phyloP scores from a whole-genome alignment of 2,113 vertebrate genomes.

The Xiphias gladius region DNA sequence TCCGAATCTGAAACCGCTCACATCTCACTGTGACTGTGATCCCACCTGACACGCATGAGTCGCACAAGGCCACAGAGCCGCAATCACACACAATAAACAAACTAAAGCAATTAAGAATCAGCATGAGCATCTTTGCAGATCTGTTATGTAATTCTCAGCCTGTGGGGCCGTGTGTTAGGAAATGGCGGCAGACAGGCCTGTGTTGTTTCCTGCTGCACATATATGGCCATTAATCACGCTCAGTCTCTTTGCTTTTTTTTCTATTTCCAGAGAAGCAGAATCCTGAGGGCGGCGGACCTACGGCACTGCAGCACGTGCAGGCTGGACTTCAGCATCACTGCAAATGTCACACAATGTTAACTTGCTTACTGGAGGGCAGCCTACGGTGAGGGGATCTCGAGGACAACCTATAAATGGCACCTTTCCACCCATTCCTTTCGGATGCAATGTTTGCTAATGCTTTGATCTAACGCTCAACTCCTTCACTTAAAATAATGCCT shows the following conservation, averaged over 20 bases:
- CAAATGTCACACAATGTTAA: slow-evolving; percentile 80
- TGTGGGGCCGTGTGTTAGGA: slow-evolving; percentile 59
- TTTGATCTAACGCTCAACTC: slow-evolving; percentile 20
- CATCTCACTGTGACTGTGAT: slow-evolving; percentile 34
- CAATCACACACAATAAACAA: slow-evolving; percentile 33
- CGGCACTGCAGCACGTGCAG: slow-evolving; percentile 65
- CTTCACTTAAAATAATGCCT: slow-evolving; percentile 5
- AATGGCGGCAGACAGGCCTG: slow-evolving; percentile 74
- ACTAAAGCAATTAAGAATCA: slow-evolving; percentile 68
- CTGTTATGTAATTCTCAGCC: slow-evolving; percentile 74
- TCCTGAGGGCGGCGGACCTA: slow-evolving; percentile 66
- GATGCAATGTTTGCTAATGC: slow-evolving; percentile 12
- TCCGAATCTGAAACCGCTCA: slow-evolving; percentile 36
- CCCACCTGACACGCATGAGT: slow-evolving; percentile 47
- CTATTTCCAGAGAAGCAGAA: slow-evolving; percentile 71
- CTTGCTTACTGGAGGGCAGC: slow-evolving; percentile 56
- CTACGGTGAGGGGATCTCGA: slow-evolving; percentile 58
- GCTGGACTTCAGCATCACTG: slow-evolving; percentile 71
- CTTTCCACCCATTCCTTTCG: slow-evolving; percentile 43
- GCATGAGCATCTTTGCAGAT: slow-evolving; percentile 67
- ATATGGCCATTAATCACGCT: slow-evolving; percentile 79
- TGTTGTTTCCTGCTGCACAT: slow-evolving; percentile 76
- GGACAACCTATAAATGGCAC: slow-evolving; percentile 64
- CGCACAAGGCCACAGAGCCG: slow-evolving; percentile 24
- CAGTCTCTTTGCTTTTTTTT: slow-evolving; percentile 75